Conservation (phyloP, 2,113 vertebrate genomes). For the Oreochromis spilurus region DNA sequence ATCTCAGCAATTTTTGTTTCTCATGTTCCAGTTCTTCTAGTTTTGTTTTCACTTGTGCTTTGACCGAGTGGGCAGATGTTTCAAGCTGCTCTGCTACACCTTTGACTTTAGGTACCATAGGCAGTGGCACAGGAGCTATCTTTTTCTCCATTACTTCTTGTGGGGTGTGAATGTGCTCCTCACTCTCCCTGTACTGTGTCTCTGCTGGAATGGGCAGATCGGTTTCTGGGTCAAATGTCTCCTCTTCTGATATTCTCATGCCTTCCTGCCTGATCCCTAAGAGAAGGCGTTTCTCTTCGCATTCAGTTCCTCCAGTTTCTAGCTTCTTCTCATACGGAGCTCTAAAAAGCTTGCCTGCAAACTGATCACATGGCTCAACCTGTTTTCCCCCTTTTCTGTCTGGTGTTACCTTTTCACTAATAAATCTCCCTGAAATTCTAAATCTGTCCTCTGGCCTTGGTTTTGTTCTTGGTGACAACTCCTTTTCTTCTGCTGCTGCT, state of each 20-base stretch:
- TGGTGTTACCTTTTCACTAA: constrained; percentile 30
- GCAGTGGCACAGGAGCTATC: neutral
- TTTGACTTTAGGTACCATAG: neutral
- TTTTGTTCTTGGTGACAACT: neutral
- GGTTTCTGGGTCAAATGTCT: constrained; percentile 26
- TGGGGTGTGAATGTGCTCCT: neutral
- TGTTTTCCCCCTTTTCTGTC: neutral
- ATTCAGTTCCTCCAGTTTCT: constrained; percentile 55
- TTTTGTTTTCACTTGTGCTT: neutral
- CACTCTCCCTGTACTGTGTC: constrained; percentile 1
- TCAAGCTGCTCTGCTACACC: neutral
- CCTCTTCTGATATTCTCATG: constrained; percentile 44
- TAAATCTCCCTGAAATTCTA: constrained; percentile 28
- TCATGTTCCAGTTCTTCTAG: neutral
- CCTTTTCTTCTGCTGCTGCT: neutral
- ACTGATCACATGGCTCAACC: constrained; percentile 12
- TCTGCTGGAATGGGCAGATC: constrained; percentile 11
- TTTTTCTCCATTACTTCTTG: neutral
- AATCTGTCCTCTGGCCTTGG: constrained; percentile 2
- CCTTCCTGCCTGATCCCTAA: constrained; percentile 65
- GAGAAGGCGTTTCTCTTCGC: constrained; percentile 61
- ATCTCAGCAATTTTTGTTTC: constrained; percentile 3
- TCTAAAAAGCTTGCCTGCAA: constrained; percentile 27
- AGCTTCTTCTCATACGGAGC: constrained; percentile 61
- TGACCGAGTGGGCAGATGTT: neutral